Evolutionary conservation across 2,113 vertebrate genomes (phyloP), one percentile per base, ranked within the genome.

Genomic region (Astatotilapia flaviijosephi): DNA sequence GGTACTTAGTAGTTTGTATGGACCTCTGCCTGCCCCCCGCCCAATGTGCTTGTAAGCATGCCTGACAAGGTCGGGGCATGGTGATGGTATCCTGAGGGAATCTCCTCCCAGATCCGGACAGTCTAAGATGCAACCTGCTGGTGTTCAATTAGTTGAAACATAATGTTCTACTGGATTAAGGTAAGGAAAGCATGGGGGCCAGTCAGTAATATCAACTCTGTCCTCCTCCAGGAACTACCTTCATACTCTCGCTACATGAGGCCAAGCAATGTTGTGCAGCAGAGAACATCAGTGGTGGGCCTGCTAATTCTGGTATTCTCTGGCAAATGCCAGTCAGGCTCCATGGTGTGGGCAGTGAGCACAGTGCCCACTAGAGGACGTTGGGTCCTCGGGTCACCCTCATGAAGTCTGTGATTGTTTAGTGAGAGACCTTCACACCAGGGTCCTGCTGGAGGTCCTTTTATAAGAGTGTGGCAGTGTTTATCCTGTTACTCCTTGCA

Each of bases 31-130:
- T 33, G 15, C 15, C 9, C 28, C 56, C 58, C 4, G 4, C 58
- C 28, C 58, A 19, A 11, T 62, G 28, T 62, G 9, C 58, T 62
- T 62, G 28, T 33, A 62, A 62, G 58, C 28, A 33, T 62, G 9
- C 58, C 28, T 62, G 28, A 62, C 58, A 62, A 33, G 1, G 6
- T 62, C 58, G 0, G 28, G 58, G 9, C 0, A 62, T 4, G 58
- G 58, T 62, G 0, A 19, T 62, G 15, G 28, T 33, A 19, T 33
- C 58, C 58, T 62, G 28, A 19, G 58, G 15, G 58, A 62, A 33
- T 19, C 1, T 62, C 28, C 58, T 33, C 58, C 4, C 15, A 62
- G 58, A 62, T 19, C 1, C 6, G 1, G 4, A 19, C 0, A 33
- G 58, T 62, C 28, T 62, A 62, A 62, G 58, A 62, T 62, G 28